phyloP scores from a whole-genome alignment of 2,797 vertebrate species.

The Smutsia gigantea region DNA sequence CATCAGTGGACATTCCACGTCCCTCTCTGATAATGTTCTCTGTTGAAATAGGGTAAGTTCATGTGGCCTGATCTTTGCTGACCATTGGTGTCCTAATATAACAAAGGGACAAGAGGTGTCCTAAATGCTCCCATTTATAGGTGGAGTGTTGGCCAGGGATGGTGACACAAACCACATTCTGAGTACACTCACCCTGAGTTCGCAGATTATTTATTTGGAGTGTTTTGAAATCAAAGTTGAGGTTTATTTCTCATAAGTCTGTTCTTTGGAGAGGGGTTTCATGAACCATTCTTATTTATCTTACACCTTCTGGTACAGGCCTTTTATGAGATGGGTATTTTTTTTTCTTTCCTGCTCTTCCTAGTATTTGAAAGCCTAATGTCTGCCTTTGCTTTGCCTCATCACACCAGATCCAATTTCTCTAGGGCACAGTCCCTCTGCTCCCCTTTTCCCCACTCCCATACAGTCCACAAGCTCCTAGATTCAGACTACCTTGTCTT shows the following conservation, averaged over 20 bases:
- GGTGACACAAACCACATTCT: background rate
- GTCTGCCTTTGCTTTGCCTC: background rate
- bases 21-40: background rate
- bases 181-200: background rate
- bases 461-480: background rate
- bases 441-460: background rate
- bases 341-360: background rate
- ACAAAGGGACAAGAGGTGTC: background rate
- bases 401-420: background rate
- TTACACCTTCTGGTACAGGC: slow-evolving; percentile 18
- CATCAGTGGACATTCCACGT: accelerated
- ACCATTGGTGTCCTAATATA: background rate
- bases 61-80: background rate
- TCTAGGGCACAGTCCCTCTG: background rate
- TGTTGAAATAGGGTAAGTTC: background rate
- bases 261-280: slow-evolving; percentile 69
- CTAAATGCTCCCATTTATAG: background rate
- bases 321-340: slow-evolving; percentile 74
- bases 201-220: slow-evolving; percentile 72
- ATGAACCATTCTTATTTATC: slow-evolving; percentile 59
- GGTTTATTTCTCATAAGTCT: slow-evolving; percentile 72
- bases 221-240: slow-evolving; percentile 69
- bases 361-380: background rate
- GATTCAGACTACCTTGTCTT: background rate
- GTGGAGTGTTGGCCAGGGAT: background rate